Conservation (phyloP, 2,797 vertebrate genomes). For the Labeo calbasu region DNA sequence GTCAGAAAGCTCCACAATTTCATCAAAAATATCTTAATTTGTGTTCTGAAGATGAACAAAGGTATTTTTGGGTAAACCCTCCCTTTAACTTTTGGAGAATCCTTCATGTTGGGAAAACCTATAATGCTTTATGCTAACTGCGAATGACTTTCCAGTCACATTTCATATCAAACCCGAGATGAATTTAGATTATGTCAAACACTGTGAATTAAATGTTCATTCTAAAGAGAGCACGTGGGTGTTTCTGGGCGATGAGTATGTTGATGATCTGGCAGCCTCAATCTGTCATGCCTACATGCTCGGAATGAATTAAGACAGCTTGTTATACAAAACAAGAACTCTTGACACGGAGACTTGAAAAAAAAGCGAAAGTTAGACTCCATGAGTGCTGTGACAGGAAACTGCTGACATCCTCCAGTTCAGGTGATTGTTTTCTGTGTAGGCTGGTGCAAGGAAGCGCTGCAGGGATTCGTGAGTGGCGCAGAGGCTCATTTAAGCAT, state of each 20-base stretch:
- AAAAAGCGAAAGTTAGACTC: not conserved
- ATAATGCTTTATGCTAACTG: not conserved
- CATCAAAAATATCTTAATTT: too few relatives aligned
- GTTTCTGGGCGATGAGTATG: not conserved
- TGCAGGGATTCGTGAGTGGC: not conserved
- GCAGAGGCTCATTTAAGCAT: not conserved
- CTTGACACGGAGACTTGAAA: not conserved
- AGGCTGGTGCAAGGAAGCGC: not conserved
- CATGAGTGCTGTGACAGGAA: not conserved
- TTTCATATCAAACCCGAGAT: not conserved
- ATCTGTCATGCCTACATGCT: not conserved
- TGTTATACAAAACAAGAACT: conserved; percentile 12
- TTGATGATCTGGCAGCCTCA: conserved; percentile 1
- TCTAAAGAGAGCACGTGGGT: not conserved
- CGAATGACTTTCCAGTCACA: not conserved
- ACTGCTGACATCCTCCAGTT: not conserved
- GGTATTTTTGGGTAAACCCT: too few relatives aligned
- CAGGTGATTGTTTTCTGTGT: conserved; percentile 7
- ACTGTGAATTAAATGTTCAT: not conserved
- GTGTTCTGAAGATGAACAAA: too few relatives aligned
- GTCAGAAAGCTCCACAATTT: too few relatives aligned
- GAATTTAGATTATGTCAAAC: not conserved
- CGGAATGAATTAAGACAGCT: not conserved
- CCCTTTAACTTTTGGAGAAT: not conserved
- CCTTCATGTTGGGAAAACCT: not conserved